These are phyloP conservation scores for Gymnodraco acuticeps DNA, from an alignment of 2,797 vertebrate genomes.

Conservation along the genomic window DNA sequence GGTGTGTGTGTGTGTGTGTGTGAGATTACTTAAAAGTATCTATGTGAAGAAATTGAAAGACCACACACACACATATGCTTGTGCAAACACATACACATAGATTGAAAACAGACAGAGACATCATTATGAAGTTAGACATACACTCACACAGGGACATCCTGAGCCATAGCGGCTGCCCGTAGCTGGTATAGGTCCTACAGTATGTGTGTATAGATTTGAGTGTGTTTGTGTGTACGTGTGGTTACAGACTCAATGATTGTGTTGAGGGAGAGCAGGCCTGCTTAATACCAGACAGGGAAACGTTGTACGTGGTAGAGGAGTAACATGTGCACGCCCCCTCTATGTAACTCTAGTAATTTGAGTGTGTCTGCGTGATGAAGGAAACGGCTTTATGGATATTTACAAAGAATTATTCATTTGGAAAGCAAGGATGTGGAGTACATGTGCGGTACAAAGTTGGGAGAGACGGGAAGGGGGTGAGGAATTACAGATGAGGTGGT, in stretches of 20 bases:
- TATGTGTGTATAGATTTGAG: background rate
- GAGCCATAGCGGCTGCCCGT: constrained; percentile 1
- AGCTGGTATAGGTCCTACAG: too few species aligned
- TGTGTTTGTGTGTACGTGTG: constrained; percentile 17
- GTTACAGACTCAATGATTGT: constrained; percentile 30
- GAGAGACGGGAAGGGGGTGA: constrained; percentile 38
- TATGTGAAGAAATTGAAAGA: constrained; percentile 52
- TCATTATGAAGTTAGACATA: constrained; percentile 36
- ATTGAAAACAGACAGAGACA: constrained; percentile 28
- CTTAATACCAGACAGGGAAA: constrained; percentile 67
- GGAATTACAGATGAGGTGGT: constrained; percentile 71
- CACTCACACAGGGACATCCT: constrained; percentile 31
- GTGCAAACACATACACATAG: constrained; percentile 5
- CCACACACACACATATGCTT: constrained; percentile 67
- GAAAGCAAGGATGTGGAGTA: constrained; percentile 53
- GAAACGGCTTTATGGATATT: constrained; percentile 74
- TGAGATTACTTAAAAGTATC: constrained; percentile 56
- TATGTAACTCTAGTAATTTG: constrained; percentile 55
- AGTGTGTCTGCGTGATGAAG: constrained; percentile 51
- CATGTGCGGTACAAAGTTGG: constrained; percentile 51
- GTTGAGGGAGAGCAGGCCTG: constrained; percentile 63
- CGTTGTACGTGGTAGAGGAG: constrained; percentile 74
- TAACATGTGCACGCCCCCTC: constrained; percentile 58
- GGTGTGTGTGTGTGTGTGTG: constrained; percentile 9
- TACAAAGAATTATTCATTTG: constrained; percentile 76